phyloP scores from a whole-genome alignment of 2,888 invertebrate species.

The Meghimatium bilineatum region DNA sequence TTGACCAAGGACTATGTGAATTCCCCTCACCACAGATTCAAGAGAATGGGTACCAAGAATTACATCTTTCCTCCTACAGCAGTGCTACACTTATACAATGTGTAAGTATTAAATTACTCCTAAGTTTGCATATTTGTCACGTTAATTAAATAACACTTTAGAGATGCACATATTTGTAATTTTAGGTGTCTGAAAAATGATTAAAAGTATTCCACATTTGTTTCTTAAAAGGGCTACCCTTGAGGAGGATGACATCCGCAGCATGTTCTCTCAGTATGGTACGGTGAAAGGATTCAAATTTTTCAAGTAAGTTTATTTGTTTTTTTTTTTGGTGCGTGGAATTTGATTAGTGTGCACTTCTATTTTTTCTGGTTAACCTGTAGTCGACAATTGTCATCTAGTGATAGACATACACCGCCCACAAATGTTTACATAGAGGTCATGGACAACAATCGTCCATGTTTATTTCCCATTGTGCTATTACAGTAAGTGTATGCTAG shows the following conservation, averaged over 20 bases:
- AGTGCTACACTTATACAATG: conserved; percentile 99
- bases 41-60: conserved; percentile 99
- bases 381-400: no score
- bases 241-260: conserved; percentile 94
- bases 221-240: conserved; percentile 85
- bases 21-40: conserved; percentile 96
- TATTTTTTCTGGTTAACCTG: no score
- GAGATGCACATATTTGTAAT: no score
- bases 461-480: no score
- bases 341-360: no score
- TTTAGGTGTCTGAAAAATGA: no score
- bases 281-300: conserved; percentile 96
- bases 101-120: conserved; percentile 81
- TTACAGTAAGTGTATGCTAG: no score
- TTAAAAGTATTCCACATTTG: no score
- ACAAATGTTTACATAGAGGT: no score
- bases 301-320: conserved; percentile 87
- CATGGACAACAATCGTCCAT: no score
- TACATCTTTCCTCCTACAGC: conserved; percentile 99
- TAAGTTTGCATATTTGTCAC: not conserved
- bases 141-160: no score
- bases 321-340: not conserved
- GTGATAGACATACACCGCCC: no score
- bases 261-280: conserved; percentile 90
- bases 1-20: conserved; percentile 98